phyloP scores from a whole-genome alignment of 1,140 invertebrate species.

The Drosophila sechellia region DNA sequence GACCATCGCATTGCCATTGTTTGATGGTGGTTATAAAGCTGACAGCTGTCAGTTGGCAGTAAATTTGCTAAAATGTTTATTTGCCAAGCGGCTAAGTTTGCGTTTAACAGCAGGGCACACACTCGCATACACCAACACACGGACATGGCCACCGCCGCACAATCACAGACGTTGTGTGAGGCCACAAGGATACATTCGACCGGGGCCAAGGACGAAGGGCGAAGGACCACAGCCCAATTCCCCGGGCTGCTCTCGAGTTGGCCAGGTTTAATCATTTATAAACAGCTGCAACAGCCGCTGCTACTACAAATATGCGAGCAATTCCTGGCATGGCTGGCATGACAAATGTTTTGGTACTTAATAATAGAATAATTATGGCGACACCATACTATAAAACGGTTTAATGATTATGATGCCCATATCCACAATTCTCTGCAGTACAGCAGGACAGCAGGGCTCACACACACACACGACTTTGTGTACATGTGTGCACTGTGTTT shows the following conservation, averaged over 20 bases:
- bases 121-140: not conserved
- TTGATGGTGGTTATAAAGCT: constrained; percentile 83
- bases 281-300: constrained; percentile 59
- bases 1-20: constrained; percentile 48
- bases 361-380: constrained; percentile 82
- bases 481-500: constrained; percentile 16
- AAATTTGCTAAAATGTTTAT: constrained; percentile 84
- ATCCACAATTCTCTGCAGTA: constrained; percentile 12
- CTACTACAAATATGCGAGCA: constrained; percentile 47
- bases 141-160: constrained; percentile 36
- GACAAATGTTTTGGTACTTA: constrained; percentile 82
- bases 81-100: constrained; percentile 80
- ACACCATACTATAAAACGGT: constrained; percentile 77
- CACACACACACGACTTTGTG: not conserved
- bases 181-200: constrained; percentile 40
- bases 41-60: constrained; percentile 83
- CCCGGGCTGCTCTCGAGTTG: constrained; percentile 46
- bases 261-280: constrained; percentile 79
- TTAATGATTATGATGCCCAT: constrained; percentile 74
- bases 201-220: constrained; percentile 23
- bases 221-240: constrained; percentile 7
- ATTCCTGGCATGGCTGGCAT: constrained; percentile 62
- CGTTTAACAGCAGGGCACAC: constrained; percentile 63
- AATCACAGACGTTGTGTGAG: constrained; percentile 61
- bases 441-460: constrained; percentile 1